Evolutionary conservation across 2,888 invertebrate genomes (phyloP), one percentile per base, ranked within the genome.

Genomic region (Lymantria dispar): DNA sequence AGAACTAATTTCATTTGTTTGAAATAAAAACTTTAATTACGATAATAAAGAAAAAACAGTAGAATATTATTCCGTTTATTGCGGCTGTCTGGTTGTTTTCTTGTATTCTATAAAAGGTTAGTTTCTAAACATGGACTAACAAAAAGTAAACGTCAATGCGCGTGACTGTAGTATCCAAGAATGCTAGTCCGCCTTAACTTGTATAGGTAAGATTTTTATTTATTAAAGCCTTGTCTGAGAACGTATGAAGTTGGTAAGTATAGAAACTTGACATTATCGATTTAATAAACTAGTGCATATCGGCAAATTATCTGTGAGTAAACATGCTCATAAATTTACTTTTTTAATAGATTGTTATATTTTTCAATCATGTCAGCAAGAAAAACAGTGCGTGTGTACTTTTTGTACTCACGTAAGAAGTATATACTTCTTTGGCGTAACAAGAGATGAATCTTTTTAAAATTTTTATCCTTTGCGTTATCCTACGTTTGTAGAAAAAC

Each of bases 1-100:
- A 52, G 38, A 52, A 57, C 52, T 53, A 53, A 43, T 48, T 56
- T 45, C 52, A 54, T 33, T 10, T 10, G 52, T 50, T 54, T 50
- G 49, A 48, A 50, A 43, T 56, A 45, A 56, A 52, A 54, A 44
- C 43, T 46, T 66, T 60, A 52, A 66, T 47, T 67, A 56, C 41
- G 36, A 8, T 52, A 60, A 55, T 66, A 62, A 22, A 22, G 22
- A 22, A 22, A 22, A 64, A 64, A 66, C 33, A 37, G 64, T 55
- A 42, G 51, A 54, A 55, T 54, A 54, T 50, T 52, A 50, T 46
- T 53, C 41, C 12, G 54, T 58, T 60, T 62, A 60, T 54, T 57
- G 43, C 50, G 38, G 57, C 42, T 41, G 47, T 30, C 33, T 44
- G 48, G 30, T 56, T 51, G 52, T 62, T 55, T 53, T 54, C 56